These are phyloP conservation scores for Lasioglossum calceatum DNA, from an alignment of 2,888 invertebrate genomes.

Conservation along the genomic window DNA sequence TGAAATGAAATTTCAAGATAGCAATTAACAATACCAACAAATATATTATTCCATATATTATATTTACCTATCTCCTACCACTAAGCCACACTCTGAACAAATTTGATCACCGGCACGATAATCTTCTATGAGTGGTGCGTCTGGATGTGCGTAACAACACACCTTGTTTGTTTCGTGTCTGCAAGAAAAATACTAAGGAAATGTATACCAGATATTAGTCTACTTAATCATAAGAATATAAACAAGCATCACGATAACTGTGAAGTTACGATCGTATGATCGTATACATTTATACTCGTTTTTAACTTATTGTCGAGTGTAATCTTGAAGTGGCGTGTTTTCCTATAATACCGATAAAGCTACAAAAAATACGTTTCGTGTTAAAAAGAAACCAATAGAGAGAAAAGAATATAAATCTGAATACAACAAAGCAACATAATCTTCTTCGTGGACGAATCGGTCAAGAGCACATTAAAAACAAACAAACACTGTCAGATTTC, in stretches of 20 bases:
- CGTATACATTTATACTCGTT: background rate
- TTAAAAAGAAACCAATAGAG: background rate
- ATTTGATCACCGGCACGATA: slow-evolving; percentile 99
- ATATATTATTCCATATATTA: background rate
- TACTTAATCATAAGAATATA: background rate
- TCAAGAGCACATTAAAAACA: slow-evolving; percentile 25
- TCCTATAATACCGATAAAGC: background rate
- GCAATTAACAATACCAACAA: background rate
- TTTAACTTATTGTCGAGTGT: background rate
- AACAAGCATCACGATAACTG: background rate
- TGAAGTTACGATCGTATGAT: too few relatives aligned
- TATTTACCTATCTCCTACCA: slow-evolving; percentile 97
- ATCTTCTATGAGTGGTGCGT: slow-evolving; percentile 98
- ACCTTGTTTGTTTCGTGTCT: slow-evolving; percentile 91
- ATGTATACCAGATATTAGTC: slow-evolving; percentile 35
- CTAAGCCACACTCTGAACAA: slow-evolving; percentile 99
- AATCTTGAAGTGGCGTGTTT: background rate
- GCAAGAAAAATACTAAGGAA: slow-evolving; percentile 81
- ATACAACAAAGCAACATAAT: background rate
- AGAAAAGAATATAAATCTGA: background rate
- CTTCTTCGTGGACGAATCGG: background rate
- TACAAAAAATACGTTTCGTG: background rate
- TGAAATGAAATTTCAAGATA: background rate
- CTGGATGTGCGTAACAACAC: slow-evolving; percentile 97
- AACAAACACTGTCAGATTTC: slow-evolving; percentile 57